Evolutionary conservation across 2,888 invertebrate species (phyloP), one percentile per base, ranked within the genome.

Genomic region (Magallana nippona): DNA sequence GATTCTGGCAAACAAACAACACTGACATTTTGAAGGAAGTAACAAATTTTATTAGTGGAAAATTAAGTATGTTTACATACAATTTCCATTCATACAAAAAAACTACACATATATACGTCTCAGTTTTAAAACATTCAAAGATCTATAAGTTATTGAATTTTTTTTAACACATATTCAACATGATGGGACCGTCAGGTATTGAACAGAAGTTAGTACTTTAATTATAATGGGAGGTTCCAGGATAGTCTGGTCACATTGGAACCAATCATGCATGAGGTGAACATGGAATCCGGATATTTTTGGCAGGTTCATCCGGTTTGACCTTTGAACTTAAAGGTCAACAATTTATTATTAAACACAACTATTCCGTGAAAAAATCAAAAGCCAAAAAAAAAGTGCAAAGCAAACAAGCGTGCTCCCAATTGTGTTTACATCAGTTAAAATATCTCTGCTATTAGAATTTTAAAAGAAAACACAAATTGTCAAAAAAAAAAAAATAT

Each of bases 21-120:
- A 71, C 17, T 13, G 71, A 71, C 71, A 71, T 71, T 63, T 71
- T 71, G 71, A 71, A 71, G 71, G 71, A 71, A 71, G 71, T 71
- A 71, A 71, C 22, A 71, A 71, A 27, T 71, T 71, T 71, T 71
- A 71, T 71, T 71, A 71, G 27, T 71, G 71, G 71, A 71, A 71
- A 71, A 71, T 71, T 71, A 27, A 71, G 71, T 71, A 71, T 71
- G 71, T 71, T 71, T 71, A 22, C 71, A 71, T 71, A 71, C 71
- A 32, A 32, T 15, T 71, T 71, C 22, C 71, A 71, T 71, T 71
- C 71, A 71, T 71, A 71, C 71, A 71, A 71, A 15, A 71, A 71
- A 71, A 27, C 71, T 71, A 71, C 71, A 71, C 71, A 71, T 71
- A 63, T 63, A 71, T 71, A 71, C 71, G 32, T 32, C 15, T 71